A percentile compares a stretch with the other conserved stretches of the same genome.
Evolutionary conservation across 2,797 vertebrate genomes (phyloP).

Genomic region (Mormyrus proboscirostris): DNA sequence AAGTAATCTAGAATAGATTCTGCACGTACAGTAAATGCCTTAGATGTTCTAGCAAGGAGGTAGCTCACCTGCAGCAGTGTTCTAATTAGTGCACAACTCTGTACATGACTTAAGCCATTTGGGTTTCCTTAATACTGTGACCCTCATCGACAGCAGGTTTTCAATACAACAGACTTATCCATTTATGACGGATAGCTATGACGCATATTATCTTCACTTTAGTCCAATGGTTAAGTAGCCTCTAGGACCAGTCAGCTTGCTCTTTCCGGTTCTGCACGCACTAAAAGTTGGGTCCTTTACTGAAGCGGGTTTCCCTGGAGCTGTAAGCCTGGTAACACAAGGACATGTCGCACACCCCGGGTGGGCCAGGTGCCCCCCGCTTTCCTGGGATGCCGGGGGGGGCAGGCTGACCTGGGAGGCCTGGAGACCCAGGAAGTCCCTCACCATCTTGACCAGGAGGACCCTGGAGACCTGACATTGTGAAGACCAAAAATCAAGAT

Average conservation of each 20-base stretch:
- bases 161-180: not conserved
- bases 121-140: not conserved
- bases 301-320: constrained; percentile 62
- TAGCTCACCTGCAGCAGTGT: constrained; percentile 26
- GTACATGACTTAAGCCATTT: constrained; percentile 21
- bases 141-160: not conserved
- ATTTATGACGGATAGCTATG: not conserved
- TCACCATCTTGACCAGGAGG: constrained; percentile 60
- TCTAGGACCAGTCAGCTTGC: not conserved
- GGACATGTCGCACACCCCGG: constrained; percentile 67
- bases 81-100: constrained; percentile 12
- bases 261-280: constrained; percentile 23
- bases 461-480: constrained; percentile 59
- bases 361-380: constrained; percentile 52
- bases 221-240: not conserved
- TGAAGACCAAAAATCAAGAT: not conserved
- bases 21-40: constrained; percentile 10
- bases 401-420: constrained; percentile 61
- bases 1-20: not conserved
- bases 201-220: not conserved
- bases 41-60: constrained; percentile 23
- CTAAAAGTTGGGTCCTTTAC: constrained; percentile 68
- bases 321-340: constrained; percentile 66
- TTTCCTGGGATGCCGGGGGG: constrained; percentile 58
- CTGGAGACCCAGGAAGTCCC: constrained; percentile 58